Evolutionary conservation across 2,888 invertebrate genomes (phyloP), one percentile per base, ranked within the genome.

Genomic region (Flexamia atlantica): DNA sequence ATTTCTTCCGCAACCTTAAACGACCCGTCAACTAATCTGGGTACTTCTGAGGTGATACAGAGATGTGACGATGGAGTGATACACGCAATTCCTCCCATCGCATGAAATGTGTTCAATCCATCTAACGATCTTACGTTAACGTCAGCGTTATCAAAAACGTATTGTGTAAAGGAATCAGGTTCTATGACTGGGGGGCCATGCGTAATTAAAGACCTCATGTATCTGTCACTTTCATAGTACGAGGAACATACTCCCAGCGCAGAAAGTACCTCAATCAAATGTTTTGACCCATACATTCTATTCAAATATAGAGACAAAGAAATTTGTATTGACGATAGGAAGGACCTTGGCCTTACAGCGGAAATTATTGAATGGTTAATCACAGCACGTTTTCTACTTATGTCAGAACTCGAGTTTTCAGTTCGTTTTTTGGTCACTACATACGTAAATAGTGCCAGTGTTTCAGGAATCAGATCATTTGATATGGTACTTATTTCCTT

Each of bases 81-180:
- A 30, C 79, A 79, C 7, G 46, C 46, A 20, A 40, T 79, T 46
- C 79, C 79, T 46, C 79, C 79, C 9, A 79, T 42, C 20, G 50
- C 46, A 79, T 79, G 79, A 40, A 42, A 79, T 42, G 46, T 79
- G 12, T 79, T 46, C 5, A 23, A 23, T 20, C 79, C 79, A 42
- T 79, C 79, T 23, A 79, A 46, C 5, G 79, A 23, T 9, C 10
- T 79, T 17, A 79, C 23, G 46, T 79, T 79, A 28, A 46, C 28
- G 3, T 42, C 46, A 10, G 46, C 46, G 53, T 42, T 79, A 14
- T 79, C 46, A n/a, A 23, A 46, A 20, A 79, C 46, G 25, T 23
- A 79, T n/a, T 79, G 79, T 60, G 60, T 60, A 20, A 79, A 46
- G 20, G 20, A 46, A 79, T 46, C 25, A 42, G 12, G 0, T 46